Percentiles rank a stretch among this genome's conserved stretches.
Conservation (phyloP, 2,797 vertebrate species). For the Myripristis murdjan region DNA sequence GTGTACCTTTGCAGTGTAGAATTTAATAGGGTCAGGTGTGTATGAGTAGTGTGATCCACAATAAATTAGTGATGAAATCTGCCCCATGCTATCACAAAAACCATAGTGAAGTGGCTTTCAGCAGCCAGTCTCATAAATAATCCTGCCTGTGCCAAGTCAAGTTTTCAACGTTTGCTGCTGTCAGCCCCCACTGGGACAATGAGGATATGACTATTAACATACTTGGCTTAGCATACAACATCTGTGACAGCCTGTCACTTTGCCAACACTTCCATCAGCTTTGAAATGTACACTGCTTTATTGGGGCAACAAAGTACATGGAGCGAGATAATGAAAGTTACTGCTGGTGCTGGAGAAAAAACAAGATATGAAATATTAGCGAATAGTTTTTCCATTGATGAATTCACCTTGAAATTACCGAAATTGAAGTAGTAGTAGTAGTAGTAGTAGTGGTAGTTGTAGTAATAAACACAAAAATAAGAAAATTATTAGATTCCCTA, state of each 20-base stretch:
- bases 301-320: no score
- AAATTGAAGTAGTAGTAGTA: no score
- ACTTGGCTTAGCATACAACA: neutral
- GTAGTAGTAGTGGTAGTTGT: no score
- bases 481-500: no score
- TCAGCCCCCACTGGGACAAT: neutral
- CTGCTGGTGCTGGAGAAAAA: no score
- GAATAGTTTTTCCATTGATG: no score
- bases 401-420: no score
- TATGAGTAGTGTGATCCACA: neutral
- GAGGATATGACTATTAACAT: neutral
- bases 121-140: slow-evolving; percentile 12
- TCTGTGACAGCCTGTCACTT: neutral
- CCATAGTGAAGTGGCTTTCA: slow-evolving; percentile 1
- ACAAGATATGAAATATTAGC: no score
- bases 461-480: no score
- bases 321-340: no score
- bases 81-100: neutral
- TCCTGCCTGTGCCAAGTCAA: neutral
- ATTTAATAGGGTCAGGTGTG: neutral
- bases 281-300: neutral
- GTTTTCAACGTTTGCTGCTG: neutral
- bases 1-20: neutral
- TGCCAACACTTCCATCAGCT: neutral
- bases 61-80: neutral